phyloP scores from a whole-genome alignment of 2,113 vertebrate genomes.

The Actenoides lindsayi region DNA sequence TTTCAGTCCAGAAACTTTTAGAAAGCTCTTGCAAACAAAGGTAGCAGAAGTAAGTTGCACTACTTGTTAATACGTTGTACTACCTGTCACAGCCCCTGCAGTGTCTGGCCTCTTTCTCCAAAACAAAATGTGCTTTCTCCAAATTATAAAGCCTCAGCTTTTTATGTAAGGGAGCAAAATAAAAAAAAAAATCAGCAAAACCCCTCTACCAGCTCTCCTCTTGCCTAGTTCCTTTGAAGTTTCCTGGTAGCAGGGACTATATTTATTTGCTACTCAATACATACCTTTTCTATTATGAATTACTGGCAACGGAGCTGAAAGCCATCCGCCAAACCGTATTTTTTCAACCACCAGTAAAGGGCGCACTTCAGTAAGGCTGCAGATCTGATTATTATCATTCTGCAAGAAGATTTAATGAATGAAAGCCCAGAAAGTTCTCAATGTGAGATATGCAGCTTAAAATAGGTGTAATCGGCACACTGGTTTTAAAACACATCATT shows the following conservation, averaged over 20 bases:
- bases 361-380: background rate
- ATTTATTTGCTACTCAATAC: background rate
- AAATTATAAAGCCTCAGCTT: background rate
- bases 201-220: background rate
- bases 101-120: background rate
- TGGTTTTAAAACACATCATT: accelerated
- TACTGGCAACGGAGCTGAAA: background rate
- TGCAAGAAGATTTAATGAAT: background rate
- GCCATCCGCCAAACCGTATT: background rate
- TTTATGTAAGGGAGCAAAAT: background rate
- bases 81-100: background rate
- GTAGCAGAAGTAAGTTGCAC: background rate
- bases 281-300: background rate
- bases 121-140: background rate
- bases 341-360: background rate
- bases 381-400: background rate
- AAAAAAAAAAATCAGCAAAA: background rate
- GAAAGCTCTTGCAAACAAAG: background rate
- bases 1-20: background rate
- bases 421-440: background rate
- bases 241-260: background rate
- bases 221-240: background rate
- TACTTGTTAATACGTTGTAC: background rate
- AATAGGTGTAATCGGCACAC: background rate
- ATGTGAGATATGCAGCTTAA: background rate